Conservation (phyloP, 2,113 vertebrate species). For the Microtus pennsylvanicus region DNA sequence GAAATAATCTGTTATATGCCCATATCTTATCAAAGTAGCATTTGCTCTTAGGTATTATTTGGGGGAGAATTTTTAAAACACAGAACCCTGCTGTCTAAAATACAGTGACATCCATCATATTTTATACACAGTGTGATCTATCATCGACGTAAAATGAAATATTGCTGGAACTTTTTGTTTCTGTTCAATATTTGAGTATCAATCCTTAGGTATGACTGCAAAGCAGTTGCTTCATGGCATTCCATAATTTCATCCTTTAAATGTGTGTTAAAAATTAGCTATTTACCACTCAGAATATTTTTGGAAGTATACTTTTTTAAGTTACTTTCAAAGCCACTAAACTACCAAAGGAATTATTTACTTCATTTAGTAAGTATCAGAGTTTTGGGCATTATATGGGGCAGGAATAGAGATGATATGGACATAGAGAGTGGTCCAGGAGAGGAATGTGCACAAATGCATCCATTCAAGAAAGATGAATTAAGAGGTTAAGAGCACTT, state of each 20-base stretch:
- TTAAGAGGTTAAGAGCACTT: not conserved
- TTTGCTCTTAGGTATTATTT: conserved; percentile 53
- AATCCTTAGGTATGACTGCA: conserved; percentile 47
- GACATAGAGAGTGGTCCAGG: not conserved
- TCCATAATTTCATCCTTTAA: conserved; percentile 57
- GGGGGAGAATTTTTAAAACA: conserved; percentile 43
- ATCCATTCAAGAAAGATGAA: conserved; percentile 13
- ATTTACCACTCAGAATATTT: conserved; percentile 4
- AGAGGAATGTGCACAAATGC: conserved; percentile 25
- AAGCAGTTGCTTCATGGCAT: conserved; percentile 51
- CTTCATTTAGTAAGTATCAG: conserved; percentile 31
- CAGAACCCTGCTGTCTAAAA: not conserved
- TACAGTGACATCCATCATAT: not conserved
- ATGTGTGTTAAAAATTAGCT: conserved; percentile 24
- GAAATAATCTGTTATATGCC: conserved; percentile 44
- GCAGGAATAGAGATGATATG: conserved; percentile 19
- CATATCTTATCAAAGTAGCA: conserved; percentile 40
- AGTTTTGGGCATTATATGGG: not conserved
- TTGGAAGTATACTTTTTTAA: not conserved
- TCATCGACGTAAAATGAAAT: conserved; percentile 25
- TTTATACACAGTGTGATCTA: not conserved
- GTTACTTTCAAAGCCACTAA: conserved; percentile 65
- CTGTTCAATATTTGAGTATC: conserved; percentile 52
- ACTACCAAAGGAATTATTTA: conserved; percentile 25
- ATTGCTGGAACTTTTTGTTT: conserved; percentile 54